phyloP scores from a whole-genome alignment of 2,888 invertebrate genomes.

The Atrina japonica region DNA sequence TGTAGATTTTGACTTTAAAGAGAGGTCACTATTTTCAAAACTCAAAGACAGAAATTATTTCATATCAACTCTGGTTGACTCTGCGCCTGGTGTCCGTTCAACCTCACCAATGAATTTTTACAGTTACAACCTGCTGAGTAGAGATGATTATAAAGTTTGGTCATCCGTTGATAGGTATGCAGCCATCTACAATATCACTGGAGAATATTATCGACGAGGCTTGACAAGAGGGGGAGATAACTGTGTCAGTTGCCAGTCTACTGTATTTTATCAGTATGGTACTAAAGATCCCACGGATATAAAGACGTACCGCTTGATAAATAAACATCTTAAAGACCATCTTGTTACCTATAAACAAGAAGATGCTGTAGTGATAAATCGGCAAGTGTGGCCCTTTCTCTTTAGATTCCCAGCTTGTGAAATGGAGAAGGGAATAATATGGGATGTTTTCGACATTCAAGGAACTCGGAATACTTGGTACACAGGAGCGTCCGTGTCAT shows the following conservation, averaged over 20 bases:
- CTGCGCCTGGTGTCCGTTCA: background rate
- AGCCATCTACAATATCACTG: slow-evolving; percentile 9
- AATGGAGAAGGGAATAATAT: slow-evolving; percentile 6
- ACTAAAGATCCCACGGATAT: background rate
- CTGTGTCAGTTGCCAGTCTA: slow-evolving; percentile 5
- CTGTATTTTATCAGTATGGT: slow-evolving; percentile 16
- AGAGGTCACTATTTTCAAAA: background rate
- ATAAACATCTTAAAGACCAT: background rate
- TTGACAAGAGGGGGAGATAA: slow-evolving; percentile 13
- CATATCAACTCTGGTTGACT: slow-evolving; percentile 4
- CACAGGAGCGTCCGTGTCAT: slow-evolving; percentile 20
- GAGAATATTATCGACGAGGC: slow-evolving; percentile 16
- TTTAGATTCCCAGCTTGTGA: slow-evolving; percentile 6
- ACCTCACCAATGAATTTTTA: background rate
- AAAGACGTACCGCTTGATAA: background rate
- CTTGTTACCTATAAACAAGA: background rate
- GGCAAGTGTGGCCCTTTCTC: slow-evolving; percentile 9
- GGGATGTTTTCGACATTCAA: slow-evolving; percentile 32
- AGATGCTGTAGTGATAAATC: background rate
- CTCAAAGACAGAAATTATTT: background rate
- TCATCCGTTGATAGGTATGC: background rate
- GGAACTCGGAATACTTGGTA: slow-evolving; percentile 31
- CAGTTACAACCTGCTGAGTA: background rate
- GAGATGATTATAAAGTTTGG: background rate
- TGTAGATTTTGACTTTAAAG: slow-evolving; percentile 1